These are phyloP conservation scores for Rhodeus uyekii DNA, from an alignment of 2,797 vertebrate genomes.

Conservation along the genomic window DNA sequence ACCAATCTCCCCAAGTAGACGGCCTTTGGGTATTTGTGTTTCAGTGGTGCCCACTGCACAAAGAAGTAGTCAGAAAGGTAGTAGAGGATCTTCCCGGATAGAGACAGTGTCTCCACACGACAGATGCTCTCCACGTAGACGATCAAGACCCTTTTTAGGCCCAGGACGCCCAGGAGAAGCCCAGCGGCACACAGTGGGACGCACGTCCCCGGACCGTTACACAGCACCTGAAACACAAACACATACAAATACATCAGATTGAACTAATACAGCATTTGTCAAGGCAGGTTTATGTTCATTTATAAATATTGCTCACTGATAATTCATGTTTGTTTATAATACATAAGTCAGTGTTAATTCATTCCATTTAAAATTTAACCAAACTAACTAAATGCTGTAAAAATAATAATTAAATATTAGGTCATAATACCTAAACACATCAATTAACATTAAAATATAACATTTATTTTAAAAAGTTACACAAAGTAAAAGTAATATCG, in stretches of 20 bases:
- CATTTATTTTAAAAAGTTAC: neutral
- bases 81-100: constrained; percentile 90
- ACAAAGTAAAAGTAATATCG: neutral
- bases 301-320: neutral
- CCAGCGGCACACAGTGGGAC: constrained; percentile 87
- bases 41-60: constrained; percentile 91
- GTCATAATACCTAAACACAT: neutral
- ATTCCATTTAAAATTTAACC: neutral
- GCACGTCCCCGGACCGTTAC: constrained; percentile 95
- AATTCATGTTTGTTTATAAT: too few relatives aligned
- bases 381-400: neutral
- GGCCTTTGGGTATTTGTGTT: constrained; percentile 87
- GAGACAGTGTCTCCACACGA: constrained; percentile 88
- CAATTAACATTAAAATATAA: neutral
- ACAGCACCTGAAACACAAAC: constrained; percentile 85
- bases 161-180: constrained; percentile 85
- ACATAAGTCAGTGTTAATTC: neutral
- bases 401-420: neutral
- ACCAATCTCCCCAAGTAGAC: constrained; percentile 90
- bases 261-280: neutral
- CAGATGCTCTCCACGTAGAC: constrained; percentile 95
- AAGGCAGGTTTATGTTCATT: neutral
- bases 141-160: constrained; percentile 86
- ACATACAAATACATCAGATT: constrained; percentile 30
- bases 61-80: constrained; percentile 88